Percentiles rank a stretch among this genome's conserved stretches.
phyloP scores from a whole-genome alignment of 2,888 invertebrate genomes.

The Phortica okadai region DNA sequence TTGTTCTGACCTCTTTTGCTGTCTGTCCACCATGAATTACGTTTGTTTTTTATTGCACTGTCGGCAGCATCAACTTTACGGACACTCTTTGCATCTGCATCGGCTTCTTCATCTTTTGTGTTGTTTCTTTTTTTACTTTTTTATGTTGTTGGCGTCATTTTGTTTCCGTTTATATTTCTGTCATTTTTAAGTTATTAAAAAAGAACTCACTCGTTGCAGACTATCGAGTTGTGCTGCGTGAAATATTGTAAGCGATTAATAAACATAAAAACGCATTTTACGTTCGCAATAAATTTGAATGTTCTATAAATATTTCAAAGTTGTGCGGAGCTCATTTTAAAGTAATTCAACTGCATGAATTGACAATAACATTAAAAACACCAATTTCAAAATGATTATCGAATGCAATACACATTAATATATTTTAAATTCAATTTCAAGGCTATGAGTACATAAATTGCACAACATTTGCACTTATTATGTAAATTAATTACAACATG shows the following conservation, averaged over 20 bases:
- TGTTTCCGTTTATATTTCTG: not conserved
- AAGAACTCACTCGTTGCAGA: not conserved
- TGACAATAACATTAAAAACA: no score
- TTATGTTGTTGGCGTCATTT: not conserved
- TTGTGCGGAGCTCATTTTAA: not conserved
- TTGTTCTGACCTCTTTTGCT: not conserved
- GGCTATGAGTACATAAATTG: not conserved
- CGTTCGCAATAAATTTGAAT: not conserved
- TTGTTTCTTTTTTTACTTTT: not conserved
- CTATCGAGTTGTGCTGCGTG: not conserved
- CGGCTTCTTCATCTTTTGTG: not conserved
- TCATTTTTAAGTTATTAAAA: conserved; percentile 25
- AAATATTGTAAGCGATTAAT: conserved; percentile 10
- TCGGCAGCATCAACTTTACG: conserved; percentile 9
- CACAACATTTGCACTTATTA: not conserved
- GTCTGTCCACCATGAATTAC: not conserved
- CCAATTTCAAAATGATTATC: not conserved
- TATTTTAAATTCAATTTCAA: not conserved
- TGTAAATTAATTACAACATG: not conserved
- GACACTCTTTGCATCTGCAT: not conserved
- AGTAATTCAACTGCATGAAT: not conserved
- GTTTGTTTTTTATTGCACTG: not conserved
- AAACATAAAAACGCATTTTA: conserved; percentile 3
- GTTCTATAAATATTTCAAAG: not conserved
- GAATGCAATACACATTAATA: not conserved